Evolutionary conservation across 2,888 invertebrate genomes (phyloP), one percentile per base, ranked within the genome.

Genomic region (Hipparchia semele): DNA sequence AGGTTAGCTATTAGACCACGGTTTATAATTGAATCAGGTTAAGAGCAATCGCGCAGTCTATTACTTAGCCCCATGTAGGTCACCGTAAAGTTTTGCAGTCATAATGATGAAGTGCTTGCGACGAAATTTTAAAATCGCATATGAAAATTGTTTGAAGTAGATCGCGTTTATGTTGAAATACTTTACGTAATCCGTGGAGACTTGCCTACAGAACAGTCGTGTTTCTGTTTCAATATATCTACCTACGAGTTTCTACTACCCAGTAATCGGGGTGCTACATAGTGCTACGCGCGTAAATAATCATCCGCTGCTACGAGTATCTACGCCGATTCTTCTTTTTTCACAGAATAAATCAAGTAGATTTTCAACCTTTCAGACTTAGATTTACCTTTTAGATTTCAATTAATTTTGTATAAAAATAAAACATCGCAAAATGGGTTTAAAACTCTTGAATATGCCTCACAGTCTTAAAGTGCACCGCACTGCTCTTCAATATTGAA

Each of bases 41-140:
- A 60, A 68, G 68, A 59, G 68, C 49, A 33, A 53, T 53, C 65
- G 65, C 39, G 53, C 65, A 65, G 23, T 65, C 65, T 59, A 10
- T 68, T 51, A 33, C n/a, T 10, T 59, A 60, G 33, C 13, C 59
- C 10, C 12, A 56, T 33, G 60, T 68, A 33, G 59, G 59, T 68
- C 59, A 33, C n/a, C 49, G 33, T 45, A 6, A 68, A 45, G 59
- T 67, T 68, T 60, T 60, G 60, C 59, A 68, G 6, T 67, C 56
- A 56, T 13, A 10, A 56, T 58, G 46, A 45, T 45, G n/a, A 12
- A 49, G 49, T 59, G 46, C 59, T 45, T 65, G 13, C 10, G 10
- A 7, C 53, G 33, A 64, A 51, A 23, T 8, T 49, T 23, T 64
- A 58, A 59, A 59, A 59, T 59, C 10, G 33, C 59, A 33, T 10